Percentiles rank a stretch among this genome's conserved stretches.
Evolutionary conservation across 2,888 invertebrate species (phyloP).

Genomic region (Adelphocoris suturalis): DNA sequence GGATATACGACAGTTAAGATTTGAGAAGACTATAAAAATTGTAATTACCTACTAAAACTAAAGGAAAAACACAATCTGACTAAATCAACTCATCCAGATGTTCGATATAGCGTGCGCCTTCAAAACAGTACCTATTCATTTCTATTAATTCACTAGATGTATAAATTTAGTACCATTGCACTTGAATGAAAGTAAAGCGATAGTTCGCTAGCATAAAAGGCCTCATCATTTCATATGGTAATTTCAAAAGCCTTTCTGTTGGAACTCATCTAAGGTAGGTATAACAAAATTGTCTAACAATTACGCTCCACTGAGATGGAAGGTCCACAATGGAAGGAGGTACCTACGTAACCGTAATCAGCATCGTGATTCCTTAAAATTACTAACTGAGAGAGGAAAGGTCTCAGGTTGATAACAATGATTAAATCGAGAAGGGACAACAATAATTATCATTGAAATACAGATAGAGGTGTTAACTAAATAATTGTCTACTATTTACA

Average conservation of each 20-base stretch:
- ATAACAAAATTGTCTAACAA: conserved; percentile 1
- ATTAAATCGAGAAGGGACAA: conserved; percentile 28
- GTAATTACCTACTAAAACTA: conserved; percentile 48
- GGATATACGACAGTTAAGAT: conserved; percentile 18
- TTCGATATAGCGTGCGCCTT: conserved; percentile 35
- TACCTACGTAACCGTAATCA: neutral
- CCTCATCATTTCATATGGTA: conserved; percentile 56
- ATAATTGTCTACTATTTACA: conserved; percentile 48
- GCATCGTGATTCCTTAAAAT: conserved; percentile 26
- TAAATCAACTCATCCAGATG: conserved; percentile 71
- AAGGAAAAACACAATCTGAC: conserved; percentile 62
- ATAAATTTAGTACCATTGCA: conserved; percentile 56
- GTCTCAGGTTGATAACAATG: conserved; percentile 40
- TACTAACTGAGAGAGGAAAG: conserved; percentile 37
- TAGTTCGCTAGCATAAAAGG: conserved; percentile 10
- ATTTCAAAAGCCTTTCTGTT: conserved; percentile 28
- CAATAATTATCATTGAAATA: conserved; percentile 30
- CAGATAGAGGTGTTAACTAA: conserved; percentile 59
- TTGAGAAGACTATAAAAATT: conserved; percentile 56
- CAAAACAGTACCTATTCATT: neutral
- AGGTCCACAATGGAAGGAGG: conserved; percentile 1
- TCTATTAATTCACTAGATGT: neutral
- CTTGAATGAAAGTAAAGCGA: conserved; percentile 59
- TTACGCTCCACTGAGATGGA: neutral
- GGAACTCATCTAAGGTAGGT: conserved; percentile 15